These are phyloP conservation scores for Tortrix viridana DNA, from an alignment of 2,888 invertebrate species.

Conservation along the genomic window DNA sequence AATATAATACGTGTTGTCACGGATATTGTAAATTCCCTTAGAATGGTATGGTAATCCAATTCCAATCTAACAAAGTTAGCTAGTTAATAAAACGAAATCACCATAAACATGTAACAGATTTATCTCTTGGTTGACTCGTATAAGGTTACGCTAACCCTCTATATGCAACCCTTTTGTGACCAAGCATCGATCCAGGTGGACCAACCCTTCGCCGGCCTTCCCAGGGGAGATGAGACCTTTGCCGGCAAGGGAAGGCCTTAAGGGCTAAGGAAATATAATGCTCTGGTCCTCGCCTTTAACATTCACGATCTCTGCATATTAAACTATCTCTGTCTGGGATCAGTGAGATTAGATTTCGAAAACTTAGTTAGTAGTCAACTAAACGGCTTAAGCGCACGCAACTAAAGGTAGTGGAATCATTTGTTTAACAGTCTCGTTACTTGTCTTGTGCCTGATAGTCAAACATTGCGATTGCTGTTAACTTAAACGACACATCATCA, in stretches of 20 bases:
- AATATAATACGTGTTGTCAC: too few relatives aligned
- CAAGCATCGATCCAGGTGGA: conserved; percentile 32
- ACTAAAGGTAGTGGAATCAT: conserved; percentile 24
- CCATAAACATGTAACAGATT: neutral
- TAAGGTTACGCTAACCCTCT: conserved; percentile 9
- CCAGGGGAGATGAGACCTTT: conserved; percentile 25
- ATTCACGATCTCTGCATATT: conserved; percentile 35
- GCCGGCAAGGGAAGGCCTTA: conserved; percentile 21
- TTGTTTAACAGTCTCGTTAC: conserved; percentile 26
- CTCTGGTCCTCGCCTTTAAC: conserved; percentile 18
- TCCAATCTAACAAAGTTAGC: too few relatives aligned
- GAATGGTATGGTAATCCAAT: too few relatives aligned
- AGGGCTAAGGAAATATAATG: conserved; percentile 23
- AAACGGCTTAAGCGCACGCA: conserved; percentile 8
- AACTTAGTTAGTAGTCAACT: neutral
- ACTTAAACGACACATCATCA: conserved; percentile 33
- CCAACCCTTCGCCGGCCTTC: conserved; percentile 22
- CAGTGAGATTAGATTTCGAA: conserved; percentile 8
- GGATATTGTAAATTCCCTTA: too few relatives aligned
- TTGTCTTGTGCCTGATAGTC: conserved; percentile 24
- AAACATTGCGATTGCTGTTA: conserved; percentile 34
- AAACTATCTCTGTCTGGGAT: conserved; percentile 25
- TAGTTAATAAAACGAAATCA: neutral
- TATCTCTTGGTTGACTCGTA: neutral
- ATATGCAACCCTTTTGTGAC: conserved; percentile 29